Evolutionary conservation across 2,888 invertebrate species (phyloP).

Genomic region (Danaus chrysippus): DNA sequence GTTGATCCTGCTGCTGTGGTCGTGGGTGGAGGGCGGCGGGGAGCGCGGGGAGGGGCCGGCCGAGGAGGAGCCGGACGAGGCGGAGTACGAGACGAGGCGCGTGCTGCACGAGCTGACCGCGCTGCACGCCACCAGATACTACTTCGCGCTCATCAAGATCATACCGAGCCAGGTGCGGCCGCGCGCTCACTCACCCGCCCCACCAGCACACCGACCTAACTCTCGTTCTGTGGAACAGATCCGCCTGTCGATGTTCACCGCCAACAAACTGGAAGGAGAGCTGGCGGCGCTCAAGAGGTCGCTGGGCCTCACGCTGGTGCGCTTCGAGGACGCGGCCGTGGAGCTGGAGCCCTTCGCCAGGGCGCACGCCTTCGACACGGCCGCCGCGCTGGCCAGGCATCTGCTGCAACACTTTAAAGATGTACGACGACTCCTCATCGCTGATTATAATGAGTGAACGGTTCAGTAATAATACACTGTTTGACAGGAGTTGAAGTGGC

Average conservation of each 20-base stretch:
- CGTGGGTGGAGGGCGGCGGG: slow-evolving; percentile 58
- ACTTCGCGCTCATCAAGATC: slow-evolving; percentile 90
- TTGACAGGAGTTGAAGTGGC: slow-evolving; percentile 91
- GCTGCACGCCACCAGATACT: slow-evolving; percentile 89
- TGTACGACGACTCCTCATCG: slow-evolving; percentile 55
- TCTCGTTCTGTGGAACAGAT: slow-evolving; percentile 75
- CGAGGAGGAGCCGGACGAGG: slow-evolving; percentile 87
- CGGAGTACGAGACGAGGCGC: slow-evolving; percentile 88
- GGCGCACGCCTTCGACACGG: slow-evolving; percentile 94
- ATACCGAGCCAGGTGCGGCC: slow-evolving; percentile 83
- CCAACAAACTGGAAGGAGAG: slow-evolving; percentile 86
- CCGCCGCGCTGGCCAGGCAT: slow-evolving; percentile 88
- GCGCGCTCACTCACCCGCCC: neutral
- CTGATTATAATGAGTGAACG: no score
- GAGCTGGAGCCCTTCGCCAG: slow-evolving; percentile 93
- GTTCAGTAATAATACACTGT: no score
- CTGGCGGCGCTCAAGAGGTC: slow-evolving; percentile 90
- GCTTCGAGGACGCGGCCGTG: slow-evolving; percentile 97
- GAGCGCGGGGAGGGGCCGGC: slow-evolving; percentile 72
- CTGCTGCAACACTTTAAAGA: slow-evolving; percentile 92
- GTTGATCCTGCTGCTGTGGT: slow-evolving; percentile 65
- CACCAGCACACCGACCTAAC: slow-evolving; percentile 71
- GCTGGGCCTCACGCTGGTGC: slow-evolving; percentile 92
- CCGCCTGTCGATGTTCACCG: slow-evolving; percentile 93
- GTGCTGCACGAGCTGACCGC: slow-evolving; percentile 89